phyloP scores from a whole-genome alignment of 1,140 invertebrate species.

The Drosophila navojoa region DNA sequence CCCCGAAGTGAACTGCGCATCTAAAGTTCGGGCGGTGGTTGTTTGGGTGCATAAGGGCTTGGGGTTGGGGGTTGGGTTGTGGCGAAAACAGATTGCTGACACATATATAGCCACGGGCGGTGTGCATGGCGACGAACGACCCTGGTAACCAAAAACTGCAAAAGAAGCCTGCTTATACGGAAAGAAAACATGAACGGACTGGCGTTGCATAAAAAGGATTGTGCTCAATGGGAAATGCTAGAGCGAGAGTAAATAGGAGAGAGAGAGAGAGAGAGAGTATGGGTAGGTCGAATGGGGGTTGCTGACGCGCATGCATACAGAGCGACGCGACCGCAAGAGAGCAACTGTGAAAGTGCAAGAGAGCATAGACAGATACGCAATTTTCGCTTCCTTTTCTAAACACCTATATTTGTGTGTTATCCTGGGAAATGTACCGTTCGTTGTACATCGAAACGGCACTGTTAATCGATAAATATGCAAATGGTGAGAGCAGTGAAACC shows the following conservation, averaged over 20 bases:
- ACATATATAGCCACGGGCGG: constrained; percentile 65
- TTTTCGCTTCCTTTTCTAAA: constrained; percentile 21
- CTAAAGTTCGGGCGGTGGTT: constrained; percentile 26
- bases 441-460: constrained; percentile 16
- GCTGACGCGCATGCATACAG: constrained; percentile 14
- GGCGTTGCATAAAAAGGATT: constrained; percentile 39
- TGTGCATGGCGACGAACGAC: constrained; percentile 51
- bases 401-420: constrained; percentile 28
- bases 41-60: constrained; percentile 32
- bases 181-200: constrained; percentile 4
- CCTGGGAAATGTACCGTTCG: constrained; percentile 45
- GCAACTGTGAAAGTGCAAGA: constrained; percentile 15
- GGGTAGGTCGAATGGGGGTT: constrained; percentile 34
- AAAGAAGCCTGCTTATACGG: constrained; percentile 8
- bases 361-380: constrained; percentile 39
- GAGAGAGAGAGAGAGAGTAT: not conserved
- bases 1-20: constrained; percentile 32
- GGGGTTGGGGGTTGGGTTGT: constrained; percentile 8
- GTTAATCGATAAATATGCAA: constrained; percentile 31
- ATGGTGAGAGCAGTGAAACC: constrained; percentile 31
- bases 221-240: constrained; percentile 8
- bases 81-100: constrained; percentile 51
- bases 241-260: constrained; percentile 6
- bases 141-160: constrained; percentile 64
- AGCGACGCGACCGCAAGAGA: constrained; percentile 26